These are phyloP conservation scores for Podarcis siculus DNA, from an alignment of 2,797 vertebrate species.

Conservation along the genomic window DNA sequence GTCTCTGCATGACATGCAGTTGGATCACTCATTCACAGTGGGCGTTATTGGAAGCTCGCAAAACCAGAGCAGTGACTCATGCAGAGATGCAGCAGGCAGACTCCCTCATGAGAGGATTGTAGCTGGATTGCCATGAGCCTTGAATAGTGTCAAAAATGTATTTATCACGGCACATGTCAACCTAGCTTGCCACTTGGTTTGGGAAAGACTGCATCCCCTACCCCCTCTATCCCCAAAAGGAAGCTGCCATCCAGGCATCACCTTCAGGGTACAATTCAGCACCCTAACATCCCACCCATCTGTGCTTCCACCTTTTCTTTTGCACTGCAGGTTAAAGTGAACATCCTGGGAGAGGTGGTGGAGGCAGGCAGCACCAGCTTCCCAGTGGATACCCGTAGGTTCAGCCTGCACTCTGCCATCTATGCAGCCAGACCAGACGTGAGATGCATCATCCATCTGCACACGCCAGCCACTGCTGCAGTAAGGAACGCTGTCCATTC, in stretches of 20 bases:
- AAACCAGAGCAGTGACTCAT: too few species aligned
- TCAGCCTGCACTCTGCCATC: conserved; percentile 92
- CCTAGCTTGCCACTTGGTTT: too few species aligned
- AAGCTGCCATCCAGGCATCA: too few species aligned
- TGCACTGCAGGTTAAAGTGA: conserved; percentile 89
- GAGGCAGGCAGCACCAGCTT: conserved; percentile 91
- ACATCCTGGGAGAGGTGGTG: conserved; percentile 92
- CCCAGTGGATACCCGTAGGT: conserved; percentile 82
- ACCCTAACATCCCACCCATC: not conserved
- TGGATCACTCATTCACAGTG: not conserved
- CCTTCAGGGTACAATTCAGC: not conserved
- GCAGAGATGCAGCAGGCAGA: not conserved
- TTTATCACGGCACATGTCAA: not conserved
- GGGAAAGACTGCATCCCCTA: not conserved
- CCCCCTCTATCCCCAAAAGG: not conserved
- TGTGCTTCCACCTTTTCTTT: not conserved
- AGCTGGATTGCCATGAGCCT: not conserved
- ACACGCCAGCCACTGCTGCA: conserved; percentile 89
- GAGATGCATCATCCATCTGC: conserved; percentile 90
- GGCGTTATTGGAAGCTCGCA: not conserved
- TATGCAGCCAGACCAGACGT: conserved; percentile 92
- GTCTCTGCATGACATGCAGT: not conserved
- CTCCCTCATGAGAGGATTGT: not conserved
- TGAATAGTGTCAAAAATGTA: too few species aligned
- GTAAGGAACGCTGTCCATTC: conserved; percentile 73